Percentiles rank a stretch among this genome's conserved stretches.
Conservation (phyloP, 1,140 invertebrate species). For the Drosophila ficusphila region DNA sequence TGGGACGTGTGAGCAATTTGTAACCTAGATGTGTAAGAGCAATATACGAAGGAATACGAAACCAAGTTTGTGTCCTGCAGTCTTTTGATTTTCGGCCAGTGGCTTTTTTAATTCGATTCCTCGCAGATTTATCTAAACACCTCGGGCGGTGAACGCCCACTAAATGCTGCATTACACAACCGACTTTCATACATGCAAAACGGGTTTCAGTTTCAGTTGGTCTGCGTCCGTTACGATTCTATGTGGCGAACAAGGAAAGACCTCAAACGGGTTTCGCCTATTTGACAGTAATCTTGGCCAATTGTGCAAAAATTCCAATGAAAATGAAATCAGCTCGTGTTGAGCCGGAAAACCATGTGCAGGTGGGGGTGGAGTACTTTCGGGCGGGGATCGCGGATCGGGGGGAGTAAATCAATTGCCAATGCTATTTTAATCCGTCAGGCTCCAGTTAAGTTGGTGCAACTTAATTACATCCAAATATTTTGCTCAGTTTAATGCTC, state of each 20-base stretch:
- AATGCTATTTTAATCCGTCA: constrained; percentile 30
- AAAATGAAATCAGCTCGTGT: constrained; percentile 57
- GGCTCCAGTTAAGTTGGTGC: constrained; percentile 50
- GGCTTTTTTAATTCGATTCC: constrained; percentile 61
- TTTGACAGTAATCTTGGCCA: constrained; percentile 52
- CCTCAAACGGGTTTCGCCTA: constrained; percentile 60
- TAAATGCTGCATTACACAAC: constrained; percentile 62
- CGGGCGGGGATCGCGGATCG: constrained; percentile 1
- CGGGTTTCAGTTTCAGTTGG: constrained; percentile 44
- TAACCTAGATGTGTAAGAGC: constrained; percentile 49
- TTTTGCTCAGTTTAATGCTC: constrained; percentile 59
- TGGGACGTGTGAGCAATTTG: constrained; percentile 67
- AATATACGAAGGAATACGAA: constrained; percentile 45
- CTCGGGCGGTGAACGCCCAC: constrained; percentile 60
- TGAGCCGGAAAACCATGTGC: constrained; percentile 43
- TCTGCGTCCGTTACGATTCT: constrained; percentile 53
- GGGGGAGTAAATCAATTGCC: constrained; percentile 26
- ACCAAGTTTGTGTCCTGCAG: constrained; percentile 43
- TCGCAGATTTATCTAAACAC: constrained; percentile 72
- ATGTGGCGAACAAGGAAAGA: constrained; percentile 73
- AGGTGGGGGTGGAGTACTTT: constrained; percentile 18
- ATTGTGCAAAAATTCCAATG: constrained; percentile 80
- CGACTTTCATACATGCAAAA: constrained; percentile 56
- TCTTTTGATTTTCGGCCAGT: constrained; percentile 16
- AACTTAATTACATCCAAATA: constrained; percentile 55